phyloP scores from a whole-genome alignment of 2,888 invertebrate genomes.

The Seira ritae region DNA sequence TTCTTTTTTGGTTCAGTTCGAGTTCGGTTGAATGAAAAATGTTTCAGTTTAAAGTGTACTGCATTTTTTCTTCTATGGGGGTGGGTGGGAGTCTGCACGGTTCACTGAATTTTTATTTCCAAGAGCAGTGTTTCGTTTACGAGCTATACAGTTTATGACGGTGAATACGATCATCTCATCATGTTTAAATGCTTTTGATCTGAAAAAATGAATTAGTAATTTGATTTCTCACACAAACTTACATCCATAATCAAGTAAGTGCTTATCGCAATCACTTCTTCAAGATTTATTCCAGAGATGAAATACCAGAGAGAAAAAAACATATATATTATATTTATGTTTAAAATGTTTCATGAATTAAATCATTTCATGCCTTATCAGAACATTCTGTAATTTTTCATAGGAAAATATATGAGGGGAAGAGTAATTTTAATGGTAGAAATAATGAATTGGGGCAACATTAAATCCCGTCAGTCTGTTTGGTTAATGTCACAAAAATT shows the following conservation, averaged over 20 bases:
- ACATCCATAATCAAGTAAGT: constrained; percentile 41
- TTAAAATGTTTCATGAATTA: not conserved
- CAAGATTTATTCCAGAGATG: not conserved
- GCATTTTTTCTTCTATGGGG: constrained; percentile 9
- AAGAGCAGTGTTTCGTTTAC: too few species aligned
- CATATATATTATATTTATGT: too few species aligned
- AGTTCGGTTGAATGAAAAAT: too few species aligned
- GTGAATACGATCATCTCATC: not conserved
- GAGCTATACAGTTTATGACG: constrained; percentile 14
- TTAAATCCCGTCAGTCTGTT: not conserved
- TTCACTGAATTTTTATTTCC: constrained; percentile 39
- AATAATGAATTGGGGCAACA: constrained; percentile 45
- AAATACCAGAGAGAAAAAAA: constrained; percentile 11
- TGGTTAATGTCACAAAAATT: not conserved
- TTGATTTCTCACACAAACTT: constrained; percentile 53
- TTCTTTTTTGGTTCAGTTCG: too few species aligned
- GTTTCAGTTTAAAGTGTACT: too few species aligned
- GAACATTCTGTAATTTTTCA: too few species aligned
- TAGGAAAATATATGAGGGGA: constrained; percentile 23
- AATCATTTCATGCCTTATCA: too few species aligned
- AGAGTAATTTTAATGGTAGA: constrained; percentile 42
- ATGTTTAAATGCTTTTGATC: constrained; percentile 3
- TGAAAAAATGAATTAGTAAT: constrained; percentile 56
- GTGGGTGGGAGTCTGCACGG: constrained; percentile 15
- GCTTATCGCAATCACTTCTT: too few species aligned